Evolutionary conservation across 2,888 invertebrate genomes (phyloP).

Genomic region (Netelia fuscicornis): DNA sequence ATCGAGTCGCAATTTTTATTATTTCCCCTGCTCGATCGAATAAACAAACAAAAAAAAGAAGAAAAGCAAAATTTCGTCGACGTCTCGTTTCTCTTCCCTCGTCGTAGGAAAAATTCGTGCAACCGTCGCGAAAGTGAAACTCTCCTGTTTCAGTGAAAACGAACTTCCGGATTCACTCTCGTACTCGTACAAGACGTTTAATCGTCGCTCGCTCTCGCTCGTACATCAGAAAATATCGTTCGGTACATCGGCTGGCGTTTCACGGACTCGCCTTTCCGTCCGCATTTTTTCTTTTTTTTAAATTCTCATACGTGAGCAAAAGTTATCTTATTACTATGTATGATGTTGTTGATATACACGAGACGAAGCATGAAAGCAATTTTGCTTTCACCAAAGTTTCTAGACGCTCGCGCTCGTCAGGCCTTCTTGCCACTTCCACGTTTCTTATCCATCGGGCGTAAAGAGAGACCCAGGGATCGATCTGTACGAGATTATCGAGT

Average conservation of each 20-base stretch:
- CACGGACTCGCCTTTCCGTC: constrained; percentile 12
- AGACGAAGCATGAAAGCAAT: constrained; percentile 75
- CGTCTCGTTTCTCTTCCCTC: too few relatives aligned
- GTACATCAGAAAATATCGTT: constrained; percentile 21
- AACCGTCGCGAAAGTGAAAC: neutral
- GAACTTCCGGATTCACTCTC: constrained; percentile 67
- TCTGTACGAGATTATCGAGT: constrained; percentile 25
- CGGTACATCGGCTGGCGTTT: constrained; percentile 6
- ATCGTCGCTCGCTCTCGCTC: constrained; percentile 38
- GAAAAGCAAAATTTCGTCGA: neutral
- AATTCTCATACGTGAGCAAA: neutral
- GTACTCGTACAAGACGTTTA: constrained; percentile 52
- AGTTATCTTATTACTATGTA: neutral
- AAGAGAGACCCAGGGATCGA: constrained; percentile 49
- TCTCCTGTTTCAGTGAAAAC: constrained; percentile 20
- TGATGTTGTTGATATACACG: neutral
- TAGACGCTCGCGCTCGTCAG: constrained; percentile 61
- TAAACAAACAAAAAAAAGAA: neutral
- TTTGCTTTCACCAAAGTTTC: constrained; percentile 80
- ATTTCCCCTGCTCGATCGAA: neutral
- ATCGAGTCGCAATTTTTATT: neutral
- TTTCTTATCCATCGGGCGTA: constrained; percentile 69
- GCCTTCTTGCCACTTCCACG: constrained; percentile 62
- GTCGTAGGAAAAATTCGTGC: neutral
- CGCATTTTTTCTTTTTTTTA: neutral